Conservation (phyloP, 2,113 vertebrate genomes). For the Ptychochromis oligacanthus region DNA sequence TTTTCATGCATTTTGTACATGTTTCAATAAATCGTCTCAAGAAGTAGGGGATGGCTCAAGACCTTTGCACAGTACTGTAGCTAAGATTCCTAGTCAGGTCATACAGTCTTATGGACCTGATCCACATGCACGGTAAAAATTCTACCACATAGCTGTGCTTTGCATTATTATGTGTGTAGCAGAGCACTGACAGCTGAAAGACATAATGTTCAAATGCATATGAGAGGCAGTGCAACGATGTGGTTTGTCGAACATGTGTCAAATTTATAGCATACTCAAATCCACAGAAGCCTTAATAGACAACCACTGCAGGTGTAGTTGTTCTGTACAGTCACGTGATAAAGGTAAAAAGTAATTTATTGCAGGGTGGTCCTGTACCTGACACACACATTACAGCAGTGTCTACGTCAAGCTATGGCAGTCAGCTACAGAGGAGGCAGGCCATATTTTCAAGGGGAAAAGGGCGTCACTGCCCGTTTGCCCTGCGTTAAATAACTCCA, state of each 20-base stretch:
- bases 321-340: background rate
- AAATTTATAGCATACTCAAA: background rate
- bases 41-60: background rate
- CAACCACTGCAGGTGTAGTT: background rate
- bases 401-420: slow-evolving; percentile 58
- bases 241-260: background rate
- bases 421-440: slow-evolving; percentile 50
- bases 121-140: background rate
- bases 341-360: background rate
- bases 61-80: background rate
- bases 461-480: slow-evolving; percentile 74
- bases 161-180: too few species aligned
- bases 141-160: background rate
- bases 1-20: background rate
- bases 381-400: slow-evolving; percentile 12
- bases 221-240: background rate
- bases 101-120: background rate
- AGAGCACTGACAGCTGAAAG: background rate
- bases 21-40: background rate
- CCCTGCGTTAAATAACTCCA: slow-evolving; percentile 53
- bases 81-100: background rate
- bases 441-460: slow-evolving; percentile 71
- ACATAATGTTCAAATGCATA: background rate
- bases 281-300: background rate
- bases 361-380: background rate